Evolutionary conservation across 2,113 vertebrate species (phyloP), one percentile per base, ranked within the genome.

Genomic region (Gallinago undulata): DNA sequence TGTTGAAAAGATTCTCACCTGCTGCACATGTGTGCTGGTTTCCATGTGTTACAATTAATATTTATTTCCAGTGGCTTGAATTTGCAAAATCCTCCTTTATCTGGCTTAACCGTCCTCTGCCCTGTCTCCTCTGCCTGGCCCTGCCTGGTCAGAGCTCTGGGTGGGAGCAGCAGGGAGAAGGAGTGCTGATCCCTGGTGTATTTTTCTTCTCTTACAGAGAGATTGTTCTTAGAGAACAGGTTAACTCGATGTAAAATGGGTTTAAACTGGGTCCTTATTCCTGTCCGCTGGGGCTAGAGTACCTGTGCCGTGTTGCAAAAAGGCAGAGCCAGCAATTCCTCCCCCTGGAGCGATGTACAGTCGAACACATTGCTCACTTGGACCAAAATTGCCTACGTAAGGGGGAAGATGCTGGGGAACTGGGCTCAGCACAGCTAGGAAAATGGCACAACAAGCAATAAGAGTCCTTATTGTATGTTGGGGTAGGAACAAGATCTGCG

Each of bases 111-210:
- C 1, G 17, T 59, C 19, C 25, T 92, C 11, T 3, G 1, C 62
- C 62, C 41, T 37, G 9, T 56, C 48, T 80, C 28, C 8, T 74
- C 60, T 74, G 5, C 37, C 21, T 59, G 70, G 19, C 28, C 14
- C 17, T 89, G 37, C 16, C 60, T 87, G 56, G 30, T 25, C 62
- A 64, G 56, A 70, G 84, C 11, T 6, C 21, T 0, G 1, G 15
- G 7, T 75, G n/a, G 37, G 27, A 87, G 17, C 57, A 56, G 48
- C 11, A 30, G 51, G 45, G 69, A 43, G 45, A 57, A 62, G 35
- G 56, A 76, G 13, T 33, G n/a, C 56, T 31, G 8, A 22, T 28
- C 45, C 21, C 10, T 0, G 0, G 4, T 0, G 4, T 45, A 10
- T 23, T 85, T 69, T 70, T 25, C 14, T 91, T 73, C 11, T 62